Evolutionary conservation across 1,140 invertebrate species (phyloP).

Genomic region (Ostrea edulis): DNA sequence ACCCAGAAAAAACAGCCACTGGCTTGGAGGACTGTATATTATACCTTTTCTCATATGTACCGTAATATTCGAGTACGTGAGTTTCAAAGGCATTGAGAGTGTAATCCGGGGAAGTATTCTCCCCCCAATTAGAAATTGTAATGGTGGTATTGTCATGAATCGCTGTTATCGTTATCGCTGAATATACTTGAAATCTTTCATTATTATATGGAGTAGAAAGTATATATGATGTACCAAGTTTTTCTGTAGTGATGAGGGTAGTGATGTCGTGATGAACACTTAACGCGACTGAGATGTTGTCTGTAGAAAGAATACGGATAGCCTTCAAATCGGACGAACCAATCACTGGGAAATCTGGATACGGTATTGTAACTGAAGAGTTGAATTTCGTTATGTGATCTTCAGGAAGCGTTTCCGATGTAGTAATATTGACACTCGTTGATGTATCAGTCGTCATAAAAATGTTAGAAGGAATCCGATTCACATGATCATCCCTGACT

Average conservation of each 20-base stretch:
- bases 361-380: background rate
- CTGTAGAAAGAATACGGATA: background rate
- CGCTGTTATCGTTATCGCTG: background rate
- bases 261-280: background rate
- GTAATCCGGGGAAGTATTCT: background rate
- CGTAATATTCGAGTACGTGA: background rate
- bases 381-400: background rate
- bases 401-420: background rate
- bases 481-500: background rate
- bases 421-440: background rate
- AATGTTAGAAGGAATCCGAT: background rate
- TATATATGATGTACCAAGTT: background rate
- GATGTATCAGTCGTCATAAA: background rate
- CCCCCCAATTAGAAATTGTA: background rate
- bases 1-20: background rate
- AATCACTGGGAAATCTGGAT: background rate
- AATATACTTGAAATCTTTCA: no score
- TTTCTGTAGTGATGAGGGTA: background rate
- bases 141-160: background rate
- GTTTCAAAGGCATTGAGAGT: background rate
- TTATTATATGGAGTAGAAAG: background rate
- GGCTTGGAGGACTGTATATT: no score
- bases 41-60: background rate
- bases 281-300: background rate
- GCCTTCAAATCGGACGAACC: background rate